These are phyloP conservation scores for Bactericera cockerelli DNA, from an alignment of 1,140 invertebrate species.

Conservation along the genomic window DNA sequence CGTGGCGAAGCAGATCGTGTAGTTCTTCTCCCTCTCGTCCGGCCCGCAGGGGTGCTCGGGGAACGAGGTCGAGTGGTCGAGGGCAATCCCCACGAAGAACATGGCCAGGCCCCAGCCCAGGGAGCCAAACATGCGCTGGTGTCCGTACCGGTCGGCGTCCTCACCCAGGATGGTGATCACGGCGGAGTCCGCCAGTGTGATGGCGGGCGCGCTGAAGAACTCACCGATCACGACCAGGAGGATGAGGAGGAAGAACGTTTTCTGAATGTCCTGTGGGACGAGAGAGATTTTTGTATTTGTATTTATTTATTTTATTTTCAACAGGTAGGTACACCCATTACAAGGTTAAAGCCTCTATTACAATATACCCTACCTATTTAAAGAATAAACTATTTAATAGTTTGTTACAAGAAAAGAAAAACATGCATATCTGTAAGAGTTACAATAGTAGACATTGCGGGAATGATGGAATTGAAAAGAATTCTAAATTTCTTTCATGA, in stretches of 20 bases:
- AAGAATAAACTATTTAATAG: no score
- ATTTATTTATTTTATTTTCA: no score
- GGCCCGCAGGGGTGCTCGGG: constrained; percentile 78
- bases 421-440: no score
- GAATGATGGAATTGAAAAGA: no score
- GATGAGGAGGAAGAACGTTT: constrained; percentile 87
- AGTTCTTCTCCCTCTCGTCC: constrained; percentile 83
- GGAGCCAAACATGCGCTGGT: constrained; percentile 96
- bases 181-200: constrained; percentile 89
- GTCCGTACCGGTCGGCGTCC: constrained; percentile 83
- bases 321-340: no score
- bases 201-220: constrained; percentile 92
- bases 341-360: no score
- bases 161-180: constrained; percentile 82
- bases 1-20: constrained; percentile 95
- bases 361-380: no score
- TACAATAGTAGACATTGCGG: no score
- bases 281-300: constrained; percentile 3
- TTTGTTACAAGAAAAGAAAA: no score
- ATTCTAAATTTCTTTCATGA: no score
- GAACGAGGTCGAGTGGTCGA: constrained; percentile 89
- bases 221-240: constrained; percentile 89
- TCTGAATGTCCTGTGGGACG: constrained; percentile 66
- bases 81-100: constrained; percentile 96
- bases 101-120: constrained; percentile 95